Base-by-base conservation (phyloP, 2,797 vertebrate genomes). In the Malacoctenus gilli region DNA sequence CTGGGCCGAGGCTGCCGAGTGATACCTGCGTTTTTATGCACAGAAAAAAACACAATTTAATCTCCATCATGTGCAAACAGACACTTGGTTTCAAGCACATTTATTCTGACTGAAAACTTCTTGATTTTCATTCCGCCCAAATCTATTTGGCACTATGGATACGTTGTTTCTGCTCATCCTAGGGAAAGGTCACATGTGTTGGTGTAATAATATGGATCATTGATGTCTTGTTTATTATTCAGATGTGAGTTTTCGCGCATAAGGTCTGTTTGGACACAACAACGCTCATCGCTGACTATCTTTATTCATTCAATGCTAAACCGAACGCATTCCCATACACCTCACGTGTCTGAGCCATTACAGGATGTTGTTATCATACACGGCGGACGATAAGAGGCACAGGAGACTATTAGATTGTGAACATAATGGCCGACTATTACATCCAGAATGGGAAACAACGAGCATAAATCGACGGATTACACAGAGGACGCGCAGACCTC, bases 401-500 rank as follows among this genome's bases (percentile, higher is more conserved):
- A 19, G 8, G 2, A 14, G 11, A 12, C 8, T 19, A 36, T 21
- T 40, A 23, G 9, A 42, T 50, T 35, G n/a, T 20, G 36, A 20
- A 12, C 43, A n/a, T 56, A 20, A 4, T 14, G 10, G 20, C 15
- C 40, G 22, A n/a, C 48, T 41, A 4, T 60, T 34, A 38, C 8
- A 37, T 30, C 48, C 15, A 3, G 11, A 34, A 34, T 23, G 2
- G 34, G 16, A 58, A 50, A 50, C 15, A 57, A 58, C 40, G 8
- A 54, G 41, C 57, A 48, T 19, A 37, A 68, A 73, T 5, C 22
- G 32, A n/a, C 28, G 18, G 4, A 56, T 14, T 58, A 65, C 55
- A 35, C 14, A 40, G 54, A 58, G 35, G 55, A 59, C 21, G 41
- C 40, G 44, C 42, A 58, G 31, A 68, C 67, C 47, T 75, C 54